Evolutionary conservation across 1,140 invertebrate genomes (phyloP).

Genomic region (Drosophila neocordata): DNA sequence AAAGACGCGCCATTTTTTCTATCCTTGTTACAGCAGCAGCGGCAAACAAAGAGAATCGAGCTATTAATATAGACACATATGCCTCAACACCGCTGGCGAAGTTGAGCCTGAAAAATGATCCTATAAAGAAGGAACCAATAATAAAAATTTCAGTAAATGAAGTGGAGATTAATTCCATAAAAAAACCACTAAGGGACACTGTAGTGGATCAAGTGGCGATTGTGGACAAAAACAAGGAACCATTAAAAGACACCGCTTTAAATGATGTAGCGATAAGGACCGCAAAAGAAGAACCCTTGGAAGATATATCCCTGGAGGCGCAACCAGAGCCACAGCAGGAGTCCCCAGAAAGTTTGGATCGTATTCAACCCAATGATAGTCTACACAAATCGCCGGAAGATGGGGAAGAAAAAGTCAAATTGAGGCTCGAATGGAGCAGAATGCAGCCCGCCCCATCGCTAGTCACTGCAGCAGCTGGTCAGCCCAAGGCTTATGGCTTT

Average conservation of each 20-base stretch:
- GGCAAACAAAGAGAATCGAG: conserved; percentile 40
- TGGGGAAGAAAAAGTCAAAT: background rate
- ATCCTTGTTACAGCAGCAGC: background rate
- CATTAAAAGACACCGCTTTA: background rate
- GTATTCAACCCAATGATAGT: no score
- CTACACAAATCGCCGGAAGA: background rate
- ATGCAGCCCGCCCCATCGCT: background rate
- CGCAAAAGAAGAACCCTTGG: background rate
- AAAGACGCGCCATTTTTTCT: conserved; percentile 50
- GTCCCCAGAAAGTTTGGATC: background rate
- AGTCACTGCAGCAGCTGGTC: background rate
- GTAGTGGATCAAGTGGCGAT: background rate
- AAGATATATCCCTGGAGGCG: background rate
- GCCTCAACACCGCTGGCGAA: conserved; percentile 2
- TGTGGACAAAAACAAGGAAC: background rate
- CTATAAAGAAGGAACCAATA: background rate
- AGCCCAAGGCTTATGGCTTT: conserved; percentile 51
- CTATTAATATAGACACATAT: conserved; percentile 25
- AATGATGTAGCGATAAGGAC: background rate
- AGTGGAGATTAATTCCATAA: background rate
- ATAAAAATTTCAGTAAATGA: background rate
- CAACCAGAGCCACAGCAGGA: background rate
- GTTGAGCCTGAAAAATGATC: background rate
- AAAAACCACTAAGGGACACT: background rate
- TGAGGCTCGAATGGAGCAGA: conserved; percentile 42